Percentiles rank a stretch among this genome's conserved stretches.
phyloP scores from a whole-genome alignment of 2,888 invertebrate genomes.

The Diplazon laetatorius region DNA sequence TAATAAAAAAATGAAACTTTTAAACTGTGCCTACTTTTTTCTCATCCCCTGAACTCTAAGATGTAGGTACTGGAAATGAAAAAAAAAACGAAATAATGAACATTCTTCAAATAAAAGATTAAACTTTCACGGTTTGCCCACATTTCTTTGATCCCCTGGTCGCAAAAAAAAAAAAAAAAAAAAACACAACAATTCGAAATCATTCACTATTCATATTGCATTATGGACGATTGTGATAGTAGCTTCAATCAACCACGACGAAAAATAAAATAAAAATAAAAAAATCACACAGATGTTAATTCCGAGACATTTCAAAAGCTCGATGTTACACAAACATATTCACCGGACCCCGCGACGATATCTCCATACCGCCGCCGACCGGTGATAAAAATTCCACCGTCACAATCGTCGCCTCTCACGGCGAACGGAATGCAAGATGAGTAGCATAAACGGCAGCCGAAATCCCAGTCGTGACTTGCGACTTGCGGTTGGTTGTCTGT shows the following conservation, averaged over 20 bases:
- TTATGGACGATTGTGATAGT: background rate
- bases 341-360: background rate
- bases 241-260: background rate
- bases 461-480: slow-evolving; percentile 51
- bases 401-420: slow-evolving; percentile 41
- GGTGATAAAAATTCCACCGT: slow-evolving; percentile 49
- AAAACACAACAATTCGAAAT: background rate
- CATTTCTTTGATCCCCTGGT: too few species aligned
- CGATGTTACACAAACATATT: background rate
- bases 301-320: background rate
- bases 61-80: too few species aligned
- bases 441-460: slow-evolving; percentile 4
- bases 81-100: too few species aligned
- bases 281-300: background rate
- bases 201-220: background rate
- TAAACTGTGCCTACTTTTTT: too few species aligned
- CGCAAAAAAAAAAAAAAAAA: too few species aligned
- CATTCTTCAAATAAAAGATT: too few species aligned
- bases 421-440: slow-evolving; percentile 26
- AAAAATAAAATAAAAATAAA: too few species aligned
- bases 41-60: too few species aligned
- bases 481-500: slow-evolving; percentile 53
- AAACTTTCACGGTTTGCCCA: too few species aligned
- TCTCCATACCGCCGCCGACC: too few species aligned
- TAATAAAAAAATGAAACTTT: too few species aligned